Percentiles rank a stretch among this genome's conserved stretches.
Conservation (phyloP, 2,113 vertebrate species). For the Actenoides lindsayi region DNA sequence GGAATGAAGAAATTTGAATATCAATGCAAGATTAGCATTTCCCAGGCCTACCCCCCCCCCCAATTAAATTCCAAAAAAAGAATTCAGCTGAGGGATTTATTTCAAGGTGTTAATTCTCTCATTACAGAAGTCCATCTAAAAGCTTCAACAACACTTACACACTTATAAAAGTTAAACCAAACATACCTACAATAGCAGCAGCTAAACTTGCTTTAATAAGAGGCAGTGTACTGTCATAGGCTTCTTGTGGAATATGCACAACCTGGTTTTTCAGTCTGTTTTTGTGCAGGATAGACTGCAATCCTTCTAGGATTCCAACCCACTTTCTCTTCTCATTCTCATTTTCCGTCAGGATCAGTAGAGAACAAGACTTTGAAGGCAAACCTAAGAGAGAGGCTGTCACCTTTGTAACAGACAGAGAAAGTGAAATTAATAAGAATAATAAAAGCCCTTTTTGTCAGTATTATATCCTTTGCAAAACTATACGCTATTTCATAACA, state of each 20-base stretch:
- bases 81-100: slow-evolving; percentile 26
- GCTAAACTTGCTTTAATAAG: slow-evolving; percentile 90
- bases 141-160: background rate
- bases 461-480: background rate
- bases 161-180: background rate
- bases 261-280: slow-evolving; percentile 86
- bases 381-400: slow-evolving; percentile 88
- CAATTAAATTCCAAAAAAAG: background rate
- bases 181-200: slow-evolving; percentile 88
- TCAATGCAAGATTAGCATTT: background rate
- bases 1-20: background rate
- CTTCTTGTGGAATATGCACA: slow-evolving; percentile 91
- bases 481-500: background rate
- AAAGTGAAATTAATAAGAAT: background rate
- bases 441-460: background rate
- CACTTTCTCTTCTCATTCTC: slow-evolving; percentile 95
- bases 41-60: too few species aligned
- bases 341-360: slow-evolving; percentile 93
- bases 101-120: background rate
- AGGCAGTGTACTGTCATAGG: slow-evolving; percentile 93
- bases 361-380: slow-evolving; percentile 85
- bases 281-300: slow-evolving; percentile 91
- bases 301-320: slow-evolving; percentile 93
- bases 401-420: slow-evolving; percentile 79
- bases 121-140: background rate